Conservation (phyloP, 2,888 invertebrate species). For the Tipula helvola region DNA sequence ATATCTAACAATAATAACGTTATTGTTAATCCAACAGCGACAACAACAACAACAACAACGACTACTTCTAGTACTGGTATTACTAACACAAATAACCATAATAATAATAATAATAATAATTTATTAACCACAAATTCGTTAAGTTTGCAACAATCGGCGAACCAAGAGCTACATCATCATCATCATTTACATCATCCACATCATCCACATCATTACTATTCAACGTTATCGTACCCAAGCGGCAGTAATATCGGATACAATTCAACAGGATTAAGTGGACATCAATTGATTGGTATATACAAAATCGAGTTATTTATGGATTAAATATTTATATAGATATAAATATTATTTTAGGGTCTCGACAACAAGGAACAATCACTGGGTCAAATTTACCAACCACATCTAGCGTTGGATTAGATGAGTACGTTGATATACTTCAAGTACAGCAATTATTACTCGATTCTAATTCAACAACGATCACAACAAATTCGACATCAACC, state of each 20-base stretch:
- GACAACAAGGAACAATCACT: constrained; percentile 9
- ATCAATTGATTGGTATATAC: not conserved
- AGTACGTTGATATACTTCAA: constrained; percentile 74
- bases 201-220: constrained; percentile 15
- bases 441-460: constrained; percentile 63
- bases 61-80: not conserved
- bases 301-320: too few relatives aligned
- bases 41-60: constrained; percentile 9
- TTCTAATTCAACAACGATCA: constrained; percentile 26
- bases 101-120: too few relatives aligned
- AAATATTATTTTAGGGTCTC: not conserved
- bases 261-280: not conserved
- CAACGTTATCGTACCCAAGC: not conserved
- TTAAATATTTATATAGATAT: not conserved
- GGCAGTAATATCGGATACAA: constrained; percentile 11
- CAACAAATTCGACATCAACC: constrained; percentile 19
- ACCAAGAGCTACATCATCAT: constrained; percentile 15
- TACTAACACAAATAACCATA: constrained; percentile 10
- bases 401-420: constrained; percentile 39
- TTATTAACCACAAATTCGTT: not conserved
- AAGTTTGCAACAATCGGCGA: not conserved
- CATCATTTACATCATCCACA: constrained; percentile 18
- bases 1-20: constrained; percentile 1
- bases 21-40: not conserved
- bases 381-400: not conserved